phyloP scores from a whole-genome alignment of 2,888 invertebrate genomes.

The Digitonthophagus gazella region DNA sequence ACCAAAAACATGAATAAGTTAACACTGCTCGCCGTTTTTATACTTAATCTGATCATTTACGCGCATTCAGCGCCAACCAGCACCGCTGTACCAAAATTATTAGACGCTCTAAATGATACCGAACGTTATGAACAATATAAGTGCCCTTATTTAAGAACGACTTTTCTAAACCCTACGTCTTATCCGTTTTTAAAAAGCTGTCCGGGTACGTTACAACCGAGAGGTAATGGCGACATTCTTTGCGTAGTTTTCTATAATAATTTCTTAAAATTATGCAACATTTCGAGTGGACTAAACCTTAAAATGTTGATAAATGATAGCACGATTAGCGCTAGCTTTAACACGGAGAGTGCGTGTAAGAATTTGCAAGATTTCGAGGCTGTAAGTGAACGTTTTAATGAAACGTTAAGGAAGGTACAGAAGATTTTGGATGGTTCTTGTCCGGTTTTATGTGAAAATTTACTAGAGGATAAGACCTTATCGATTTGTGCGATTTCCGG shows the following conservation, averaged over 20 bases:
- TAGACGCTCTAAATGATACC: not conserved
- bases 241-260: slow-evolving; percentile 37
- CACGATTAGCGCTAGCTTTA: not conserved
- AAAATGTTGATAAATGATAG: slow-evolving; percentile 4
- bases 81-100: not conserved
- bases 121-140: not conserved
- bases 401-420: too few relatives aligned
- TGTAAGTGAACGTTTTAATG: not conserved
- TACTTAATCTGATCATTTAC: not conserved
- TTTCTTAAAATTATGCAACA: slow-evolving; percentile 25
- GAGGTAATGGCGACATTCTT: slow-evolving; percentile 28
- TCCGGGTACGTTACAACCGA: slow-evolving; percentile 9
- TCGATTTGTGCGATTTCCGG: slow-evolving; percentile 10
- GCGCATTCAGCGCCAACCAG: not conserved
- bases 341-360: slow-evolving; percentile 1
- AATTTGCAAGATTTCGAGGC: not conserved
- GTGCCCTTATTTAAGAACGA: slow-evolving; percentile 29
- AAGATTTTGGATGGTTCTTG: too few relatives aligned
- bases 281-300: not conserved
- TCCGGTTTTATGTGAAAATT: not conserved
- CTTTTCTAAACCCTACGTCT: slow-evolving; percentile 23
- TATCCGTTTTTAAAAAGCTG: slow-evolving; percentile 30
- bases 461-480: not conserved
- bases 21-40: not conserved
- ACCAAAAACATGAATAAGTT: not conserved